Percentiles rank a stretch among this genome's conserved stretches.
Conservation (phyloP, 2,113 vertebrate species). For the Chamaea fasciata region DNA sequence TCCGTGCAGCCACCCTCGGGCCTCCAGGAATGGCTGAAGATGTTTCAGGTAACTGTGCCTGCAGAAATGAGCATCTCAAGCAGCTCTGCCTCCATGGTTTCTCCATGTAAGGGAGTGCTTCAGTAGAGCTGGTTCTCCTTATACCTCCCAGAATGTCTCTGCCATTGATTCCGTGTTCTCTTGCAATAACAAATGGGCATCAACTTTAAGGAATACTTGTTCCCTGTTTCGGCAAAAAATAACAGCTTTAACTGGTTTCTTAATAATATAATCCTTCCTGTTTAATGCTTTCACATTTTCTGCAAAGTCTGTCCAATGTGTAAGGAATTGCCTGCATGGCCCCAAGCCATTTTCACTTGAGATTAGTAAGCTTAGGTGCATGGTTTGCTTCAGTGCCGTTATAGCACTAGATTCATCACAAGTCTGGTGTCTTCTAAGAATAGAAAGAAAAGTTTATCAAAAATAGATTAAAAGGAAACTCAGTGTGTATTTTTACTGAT, state of each 20-base stretch:
- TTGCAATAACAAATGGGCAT: background rate
- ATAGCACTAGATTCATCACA: background rate
- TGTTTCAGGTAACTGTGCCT: constrained; percentile 88
- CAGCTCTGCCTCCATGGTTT: background rate
- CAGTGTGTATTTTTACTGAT: background rate
- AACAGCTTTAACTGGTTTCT: background rate
- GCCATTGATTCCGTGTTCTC: background rate
- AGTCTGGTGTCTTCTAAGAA: background rate
- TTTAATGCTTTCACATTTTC: background rate
- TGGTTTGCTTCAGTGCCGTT: background rate
- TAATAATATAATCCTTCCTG: background rate
- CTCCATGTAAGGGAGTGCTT: background rate
- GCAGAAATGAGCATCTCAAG: background rate
- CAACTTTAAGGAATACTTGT: background rate
- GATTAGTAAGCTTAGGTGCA: background rate
- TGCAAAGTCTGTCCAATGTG: background rate
- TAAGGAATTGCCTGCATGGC: background rate
- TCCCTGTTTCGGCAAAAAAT: background rate
- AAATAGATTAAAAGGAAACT: background rate
- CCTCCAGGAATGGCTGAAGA: constrained; percentile 98
- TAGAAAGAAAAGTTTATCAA: background rate
- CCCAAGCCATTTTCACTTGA: background rate
- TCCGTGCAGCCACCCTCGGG: constrained; percentile 94
- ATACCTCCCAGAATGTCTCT: background rate
- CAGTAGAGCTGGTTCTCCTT: background rate